phyloP scores from a whole-genome alignment of 2,797 vertebrate species.

The Diglossa cyanea region DNA sequence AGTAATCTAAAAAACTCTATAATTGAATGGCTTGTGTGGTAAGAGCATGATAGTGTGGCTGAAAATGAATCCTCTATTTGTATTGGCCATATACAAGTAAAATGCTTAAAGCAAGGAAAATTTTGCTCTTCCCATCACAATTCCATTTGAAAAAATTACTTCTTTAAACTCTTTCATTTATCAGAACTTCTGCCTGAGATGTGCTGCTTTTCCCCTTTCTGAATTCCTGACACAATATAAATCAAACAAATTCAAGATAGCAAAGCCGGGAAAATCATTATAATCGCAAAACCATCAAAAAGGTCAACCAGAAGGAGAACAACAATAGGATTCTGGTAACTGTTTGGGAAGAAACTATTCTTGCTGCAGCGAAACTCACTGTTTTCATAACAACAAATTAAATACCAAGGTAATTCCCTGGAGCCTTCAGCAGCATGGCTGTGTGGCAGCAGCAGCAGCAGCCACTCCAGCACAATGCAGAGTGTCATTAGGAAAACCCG shows the following conservation, averaged over 20 bases:
- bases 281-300: constrained; percentile 50
- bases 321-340: constrained; percentile 58
- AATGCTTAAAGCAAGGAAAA: not conserved
- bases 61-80: not conserved
- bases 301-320: constrained; percentile 60
- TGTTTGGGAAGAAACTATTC: constrained; percentile 59
- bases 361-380: constrained; percentile 33
- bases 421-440: not conserved
- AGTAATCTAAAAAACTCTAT: not conserved
- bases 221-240: constrained; percentile 47
- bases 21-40: not conserved
- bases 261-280: constrained; percentile 59
- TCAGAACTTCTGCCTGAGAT: not conserved
- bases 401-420: constrained; percentile 47
- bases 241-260: constrained; percentile 56
- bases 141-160: not conserved
- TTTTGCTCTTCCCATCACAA: not conserved
- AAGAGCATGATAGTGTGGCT: not conserved
- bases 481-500: not conserved
- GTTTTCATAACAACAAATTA: constrained; percentile 57
- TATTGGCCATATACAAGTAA: not conserved
- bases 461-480: not conserved
- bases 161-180: not conserved
- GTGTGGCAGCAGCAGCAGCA: not conserved
- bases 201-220: constrained; percentile 1